Evolutionary conservation across 2,797 vertebrate species (phyloP).

Genomic region (Synaphobranchus kaupii): DNA sequence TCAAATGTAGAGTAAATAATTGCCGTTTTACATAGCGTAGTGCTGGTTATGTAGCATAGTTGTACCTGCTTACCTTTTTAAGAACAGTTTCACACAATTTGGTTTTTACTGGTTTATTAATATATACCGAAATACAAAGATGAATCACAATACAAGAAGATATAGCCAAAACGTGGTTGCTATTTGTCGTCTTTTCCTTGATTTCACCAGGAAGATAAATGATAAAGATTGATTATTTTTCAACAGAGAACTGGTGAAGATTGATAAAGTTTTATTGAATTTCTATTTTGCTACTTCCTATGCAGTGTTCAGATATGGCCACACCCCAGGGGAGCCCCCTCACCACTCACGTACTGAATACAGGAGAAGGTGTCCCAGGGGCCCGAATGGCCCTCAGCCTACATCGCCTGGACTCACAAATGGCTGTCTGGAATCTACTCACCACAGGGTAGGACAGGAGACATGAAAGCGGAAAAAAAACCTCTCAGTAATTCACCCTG

Average conservation of each 20-base stretch:
- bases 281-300: not conserved
- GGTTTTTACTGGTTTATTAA: not conserved
- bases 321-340: constrained; percentile 62
- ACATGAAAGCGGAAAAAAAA: not conserved
- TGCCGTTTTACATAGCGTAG: too few relatives aligned
- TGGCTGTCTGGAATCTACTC: constrained; percentile 63
- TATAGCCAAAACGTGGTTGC: not conserved
- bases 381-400: constrained; percentile 67
- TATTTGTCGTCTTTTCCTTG: not conserved
- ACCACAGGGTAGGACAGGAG: constrained; percentile 60
- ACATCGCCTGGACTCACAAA: constrained; percentile 55
- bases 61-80: too few relatives aligned
- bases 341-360: constrained; percentile 77
- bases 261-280: not conserved
- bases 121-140: not conserved
- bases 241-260: too few relatives aligned
- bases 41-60: too few relatives aligned
- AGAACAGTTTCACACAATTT: too few relatives aligned
- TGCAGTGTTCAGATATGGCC: constrained; percentile 64
- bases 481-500: not conserved
- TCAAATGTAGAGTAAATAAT: too few relatives aligned
- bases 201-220: not conserved
- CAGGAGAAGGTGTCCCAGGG: constrained; percentile 66
- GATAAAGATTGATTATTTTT: too few relatives aligned
- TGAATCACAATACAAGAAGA: not conserved